phyloP scores from a whole-genome alignment of 2,888 invertebrate species.

The Agrotis segetum region DNA sequence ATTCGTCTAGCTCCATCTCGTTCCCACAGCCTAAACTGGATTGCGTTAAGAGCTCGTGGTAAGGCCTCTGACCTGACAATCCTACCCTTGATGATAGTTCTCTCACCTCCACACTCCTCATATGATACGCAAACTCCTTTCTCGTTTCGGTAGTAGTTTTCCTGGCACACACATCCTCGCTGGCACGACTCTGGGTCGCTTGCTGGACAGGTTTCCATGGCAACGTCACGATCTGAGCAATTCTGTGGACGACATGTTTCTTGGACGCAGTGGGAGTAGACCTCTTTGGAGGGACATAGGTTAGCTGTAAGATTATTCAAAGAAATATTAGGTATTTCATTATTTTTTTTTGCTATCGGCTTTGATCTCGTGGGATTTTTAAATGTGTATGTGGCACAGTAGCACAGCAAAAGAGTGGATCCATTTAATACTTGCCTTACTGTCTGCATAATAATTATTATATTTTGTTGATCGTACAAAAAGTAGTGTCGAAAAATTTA shows the following conservation, averaged over 20 bases:
- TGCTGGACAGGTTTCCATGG: conserved; percentile 19
- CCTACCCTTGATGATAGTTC: neutral
- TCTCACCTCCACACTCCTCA: conserved; percentile 52
- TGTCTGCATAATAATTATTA: too few relatives aligned
- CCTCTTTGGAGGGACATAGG: conserved; percentile 57
- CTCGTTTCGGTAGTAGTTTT: conserved; percentile 48
- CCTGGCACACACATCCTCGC: conserved; percentile 55
- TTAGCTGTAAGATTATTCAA: conserved; percentile 47
- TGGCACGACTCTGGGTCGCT: conserved; percentile 19
- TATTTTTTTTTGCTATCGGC: too few relatives aligned
- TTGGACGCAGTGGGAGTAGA: conserved; percentile 49
- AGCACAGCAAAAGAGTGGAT: too few relatives aligned
- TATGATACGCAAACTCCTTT: conserved; percentile 49
- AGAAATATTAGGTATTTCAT: neutral
- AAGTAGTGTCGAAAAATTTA: too few relatives aligned
- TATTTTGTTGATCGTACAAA: too few relatives aligned
- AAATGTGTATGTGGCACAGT: too few relatives aligned
- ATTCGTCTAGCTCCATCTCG: too few relatives aligned
- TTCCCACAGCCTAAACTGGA: too few relatives aligned
- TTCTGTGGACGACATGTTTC: conserved; percentile 43
- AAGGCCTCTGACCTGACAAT: too few relatives aligned
- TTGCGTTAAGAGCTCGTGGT: too few relatives aligned
- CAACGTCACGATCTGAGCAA: conserved; percentile 35
- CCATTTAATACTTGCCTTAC: too few relatives aligned
- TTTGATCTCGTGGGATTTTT: too few relatives aligned